Conservation (phyloP, 2,113 vertebrate genomes). For the Chinchilla lanigera region DNA sequence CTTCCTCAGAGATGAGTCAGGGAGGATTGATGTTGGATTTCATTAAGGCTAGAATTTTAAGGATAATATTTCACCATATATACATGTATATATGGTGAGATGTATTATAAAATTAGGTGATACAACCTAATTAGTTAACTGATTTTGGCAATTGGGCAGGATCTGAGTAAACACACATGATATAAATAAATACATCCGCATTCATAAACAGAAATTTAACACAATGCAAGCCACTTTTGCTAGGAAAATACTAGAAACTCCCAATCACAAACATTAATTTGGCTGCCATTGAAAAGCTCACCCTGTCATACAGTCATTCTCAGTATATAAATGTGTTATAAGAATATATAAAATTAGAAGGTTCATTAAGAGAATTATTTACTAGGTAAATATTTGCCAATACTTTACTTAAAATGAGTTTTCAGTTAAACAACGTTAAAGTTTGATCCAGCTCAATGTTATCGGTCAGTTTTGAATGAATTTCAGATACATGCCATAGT, state of each 20-base stretch:
- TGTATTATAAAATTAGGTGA: neutral
- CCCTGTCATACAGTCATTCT: neutral
- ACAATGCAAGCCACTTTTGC: neutral
- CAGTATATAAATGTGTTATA: neutral
- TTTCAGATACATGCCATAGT: neutral
- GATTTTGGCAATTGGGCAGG: neutral
- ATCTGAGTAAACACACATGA: neutral
- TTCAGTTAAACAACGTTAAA: neutral
- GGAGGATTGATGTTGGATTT: slow-evolving; percentile 73
- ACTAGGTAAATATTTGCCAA: neutral
- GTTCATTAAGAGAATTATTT: neutral
- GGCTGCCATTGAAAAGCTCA: neutral
- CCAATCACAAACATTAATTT: neutral
- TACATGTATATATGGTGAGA: no score
- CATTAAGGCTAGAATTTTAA: slow-evolving; percentile 57
- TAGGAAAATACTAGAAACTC: neutral
- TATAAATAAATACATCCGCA: neutral
- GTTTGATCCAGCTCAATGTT: neutral
- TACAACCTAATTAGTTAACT: neutral
- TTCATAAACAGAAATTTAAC: neutral
- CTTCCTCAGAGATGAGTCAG: slow-evolving; percentile 79
- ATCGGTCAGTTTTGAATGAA: neutral
- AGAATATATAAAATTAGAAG: neutral
- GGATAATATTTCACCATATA: slow-evolving; percentile 5
- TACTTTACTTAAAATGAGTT: neutral